These are phyloP conservation scores for Acanthochromis polyacanthus DNA, from an alignment of 2,113 vertebrate genomes.

Conservation along the genomic window DNA sequence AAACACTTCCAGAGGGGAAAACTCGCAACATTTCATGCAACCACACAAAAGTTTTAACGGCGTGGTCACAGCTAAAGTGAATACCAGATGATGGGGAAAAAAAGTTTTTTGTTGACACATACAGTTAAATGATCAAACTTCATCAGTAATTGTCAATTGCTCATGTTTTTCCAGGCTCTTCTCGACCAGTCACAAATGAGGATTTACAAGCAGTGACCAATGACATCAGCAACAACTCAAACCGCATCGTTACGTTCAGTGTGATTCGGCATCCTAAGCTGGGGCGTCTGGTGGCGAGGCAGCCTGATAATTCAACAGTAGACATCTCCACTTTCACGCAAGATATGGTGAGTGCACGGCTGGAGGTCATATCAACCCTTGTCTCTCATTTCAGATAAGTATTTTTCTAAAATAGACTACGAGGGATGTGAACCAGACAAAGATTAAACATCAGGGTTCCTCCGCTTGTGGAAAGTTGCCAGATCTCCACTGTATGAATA, in stretches of 20 bases:
- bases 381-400: background rate
- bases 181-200: slow-evolving; percentile 83
- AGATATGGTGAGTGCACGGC: slow-evolving; percentile 86
- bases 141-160: background rate
- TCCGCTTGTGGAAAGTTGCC: slow-evolving; percentile 23
- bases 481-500: slow-evolving; percentile 60
- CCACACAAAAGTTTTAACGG: slow-evolving; percentile 12
- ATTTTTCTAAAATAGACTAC: background rate
- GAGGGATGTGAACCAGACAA: slow-evolving; percentile 12
- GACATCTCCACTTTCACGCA: slow-evolving; percentile 90
- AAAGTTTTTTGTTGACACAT: background rate
- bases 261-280: slow-evolving; percentile 85
- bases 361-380: background rate
- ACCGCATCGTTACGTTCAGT: slow-evolving; percentile 86
- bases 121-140: slow-evolving; percentile 10
- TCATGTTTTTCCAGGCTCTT: slow-evolving; percentile 80
- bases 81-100: background rate
- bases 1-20: slow-evolving; percentile 29
- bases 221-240: slow-evolving; percentile 82
- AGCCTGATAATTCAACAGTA: slow-evolving; percentile 79
- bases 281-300: slow-evolving; percentile 85
- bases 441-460: background rate
- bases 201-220: slow-evolving; percentile 89
- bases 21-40: slow-evolving; percentile 17
- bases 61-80: slow-evolving; percentile 24